Conservation (phyloP, 1,140 invertebrate genomes). For the Spodoptera litura region DNA sequence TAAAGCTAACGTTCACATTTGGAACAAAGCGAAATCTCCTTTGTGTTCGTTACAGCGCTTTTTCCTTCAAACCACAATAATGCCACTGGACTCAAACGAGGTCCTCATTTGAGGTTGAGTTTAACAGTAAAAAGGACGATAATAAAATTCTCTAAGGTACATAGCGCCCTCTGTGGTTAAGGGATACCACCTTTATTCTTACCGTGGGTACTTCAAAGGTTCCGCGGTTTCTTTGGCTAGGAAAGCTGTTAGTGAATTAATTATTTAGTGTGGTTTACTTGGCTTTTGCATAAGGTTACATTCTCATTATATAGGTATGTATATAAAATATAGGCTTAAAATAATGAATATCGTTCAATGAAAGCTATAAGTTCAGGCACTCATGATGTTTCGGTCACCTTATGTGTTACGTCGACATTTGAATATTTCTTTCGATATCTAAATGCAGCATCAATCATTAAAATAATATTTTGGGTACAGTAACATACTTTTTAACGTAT, state of each 20-base stretch:
- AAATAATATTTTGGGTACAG: no score
- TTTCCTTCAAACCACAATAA: slow-evolving; percentile 62
- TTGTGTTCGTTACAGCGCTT: slow-evolving; percentile 48
- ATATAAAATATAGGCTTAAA: no score
- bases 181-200: slow-evolving; percentile 12
- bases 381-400: no score
- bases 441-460: no score
- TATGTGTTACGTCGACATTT: no score
- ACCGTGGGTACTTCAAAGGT: background rate
- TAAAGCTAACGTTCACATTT: slow-evolving; percentile 25
- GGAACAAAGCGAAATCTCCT: slow-evolving; percentile 40
- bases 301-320: no score
- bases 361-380: no score
- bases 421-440: no score
- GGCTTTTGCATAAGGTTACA: no score
- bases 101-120: slow-evolving; percentile 54
- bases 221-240: background rate
- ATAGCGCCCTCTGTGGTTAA: slow-evolving; percentile 15
- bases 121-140: slow-evolving; percentile 47
- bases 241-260: background rate
- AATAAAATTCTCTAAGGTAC: slow-evolving; percentile 48
- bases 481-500: no score
- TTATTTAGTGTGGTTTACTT: no score
- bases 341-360: no score
- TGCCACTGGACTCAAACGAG: slow-evolving; percentile 50